Evolutionary conservation across 2,888 invertebrate species (phyloP), one percentile per base, ranked within the genome.

Genomic region (Lasiommata megera): DNA sequence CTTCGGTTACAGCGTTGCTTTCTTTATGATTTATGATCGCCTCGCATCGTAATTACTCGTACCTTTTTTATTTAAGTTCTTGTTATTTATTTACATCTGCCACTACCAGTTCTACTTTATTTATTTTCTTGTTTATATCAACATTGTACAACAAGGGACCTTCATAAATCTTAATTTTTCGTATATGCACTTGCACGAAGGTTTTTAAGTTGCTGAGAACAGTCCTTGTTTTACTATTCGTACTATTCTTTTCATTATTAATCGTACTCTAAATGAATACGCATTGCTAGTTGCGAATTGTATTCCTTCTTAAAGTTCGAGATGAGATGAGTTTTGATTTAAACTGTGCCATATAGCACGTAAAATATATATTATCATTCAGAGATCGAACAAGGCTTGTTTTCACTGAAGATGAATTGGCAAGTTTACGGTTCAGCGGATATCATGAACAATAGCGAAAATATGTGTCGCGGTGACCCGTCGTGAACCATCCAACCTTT

Each of bases 11-110:
- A 68, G 67, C 71, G 71, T 73, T 80, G 79, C 81, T 86, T 86
- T 85, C 82, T 78, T 81, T 82, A 82, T 88, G 82, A 87, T 87
- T 87, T 85, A 86, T 78, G 78, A 76, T 54, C 67, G 67, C 69
- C 67, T 61, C 70, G 71, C 69, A 63, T 69, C 61, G 72, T 79
- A 80, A 82, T 82, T 82, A 77, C 73, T 56, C 53, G 57, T 44
- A 71, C 72, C 72, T 71, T 71, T 75, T 79, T 74, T 69, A 64
- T 73, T 34, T 34, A 11, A 34, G 16, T 52, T 46, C 46, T 31
- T 53, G 44, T 34, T 57, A 51, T 61, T 57, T 67, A 69, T 78
- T 80, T 58, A 40, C 11, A 9, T 52, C 36, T 41, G 37, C 14
- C 47, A 58, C 36, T 44, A 29, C 43, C 9, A 6, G 18, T 23